Base-by-base conservation (phyloP, 1,140 invertebrate genomes). In the Zelostemma sp. region DNA sequence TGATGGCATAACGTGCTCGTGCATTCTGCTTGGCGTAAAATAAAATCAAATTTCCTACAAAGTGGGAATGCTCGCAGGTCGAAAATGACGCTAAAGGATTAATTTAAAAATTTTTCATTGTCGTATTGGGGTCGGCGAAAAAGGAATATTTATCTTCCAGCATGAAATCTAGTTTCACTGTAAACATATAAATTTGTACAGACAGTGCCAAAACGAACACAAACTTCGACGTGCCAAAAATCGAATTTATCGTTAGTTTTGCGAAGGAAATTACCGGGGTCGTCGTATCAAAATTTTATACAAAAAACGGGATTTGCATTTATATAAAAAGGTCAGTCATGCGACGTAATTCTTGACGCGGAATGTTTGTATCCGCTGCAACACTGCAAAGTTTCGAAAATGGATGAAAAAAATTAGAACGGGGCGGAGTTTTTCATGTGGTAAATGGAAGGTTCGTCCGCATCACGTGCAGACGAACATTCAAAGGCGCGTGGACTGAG, bases 241-340 rank as follows among this genome's bases (percentile, higher is more conserved):
- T 38, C 35, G 11, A 38, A 38, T 38, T 38, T 38, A 38, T 38
- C 35, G 35, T 38, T 38, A n/a, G 35, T 11, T 38, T 38, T 38
- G 35, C 35, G n/a, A 38, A 11, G 35, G 35, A 38, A 38, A 38
- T 38, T 38, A 38, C 35, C 9, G 12, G 35, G 12, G 1, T 3
- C 9, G 12, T 38, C 2, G n/a, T n/a, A 38, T 38, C 9, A 38
- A 38, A 38, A 38, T 8, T 38, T 38, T 14, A 38, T 11, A 38
- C n/a, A n/a, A 38, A 38, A 38, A 11, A 38, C 35, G 35, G 4
- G 35, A 38, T 38, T 38, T 38, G 35, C 35, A 38, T 38, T 38
- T 5, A n/a, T n/a, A 38, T 5, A 38, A 38, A 38, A 38, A n/a
- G 11, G 35, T n/a, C 35, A 38, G 35, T 38, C 35, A n/a, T n/a